Base-by-base conservation (phyloP, 2,113 vertebrate genomes). In the Triplophysa siluroides region DNA sequence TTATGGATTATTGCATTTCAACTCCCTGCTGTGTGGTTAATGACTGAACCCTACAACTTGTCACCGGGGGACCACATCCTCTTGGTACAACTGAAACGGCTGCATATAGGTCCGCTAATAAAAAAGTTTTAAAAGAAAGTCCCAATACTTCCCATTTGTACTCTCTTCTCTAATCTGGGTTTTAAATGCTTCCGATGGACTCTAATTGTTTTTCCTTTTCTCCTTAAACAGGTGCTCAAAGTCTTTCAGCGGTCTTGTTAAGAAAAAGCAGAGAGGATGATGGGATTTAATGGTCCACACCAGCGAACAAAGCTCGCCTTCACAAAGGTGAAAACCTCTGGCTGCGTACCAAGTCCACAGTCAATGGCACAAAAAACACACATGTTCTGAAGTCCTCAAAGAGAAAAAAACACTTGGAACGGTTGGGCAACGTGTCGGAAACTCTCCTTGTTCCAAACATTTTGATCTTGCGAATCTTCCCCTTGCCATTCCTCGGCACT, bases 181-280 rank as follows among this genome's bases (percentile, higher is more conserved):
- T 73, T 83, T 79, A 82, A 86, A 84, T 80, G 73, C 79, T 74
- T 77, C 73, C 71, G 71, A 79, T 77, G 62, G 62, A 64, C 77
- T 82, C 68, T 83, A 69, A 77, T 79, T 70, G 52, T 68, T 10
- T 64, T 82, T 80, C 68, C 67, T 70, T 72, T 10, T 58, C 73
- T 75, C 76, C 81, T 83, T 86, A 81, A 86, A 83, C 85, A 86
- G 85, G 85, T 86, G 85, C 81, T 78, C 80, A 81, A 78, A 64
- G 61, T 79, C 72, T 72, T 77, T 80, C 69, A 66, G 47, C n/a
- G 16, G 61, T 73, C 54, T 83, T 75, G 76, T 33, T 69, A 61
- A 26, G 47, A 81, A 83, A 76, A 83, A 83, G 66, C 70, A 56
- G 61, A 81, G 70, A 70, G 78, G 75, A 80, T 79, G 81, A 84